Evolutionary conservation across 2,113 vertebrate species (phyloP), one percentile per base, ranked within the genome.

Genomic region (Campylorhamphus procurvoides): DNA sequence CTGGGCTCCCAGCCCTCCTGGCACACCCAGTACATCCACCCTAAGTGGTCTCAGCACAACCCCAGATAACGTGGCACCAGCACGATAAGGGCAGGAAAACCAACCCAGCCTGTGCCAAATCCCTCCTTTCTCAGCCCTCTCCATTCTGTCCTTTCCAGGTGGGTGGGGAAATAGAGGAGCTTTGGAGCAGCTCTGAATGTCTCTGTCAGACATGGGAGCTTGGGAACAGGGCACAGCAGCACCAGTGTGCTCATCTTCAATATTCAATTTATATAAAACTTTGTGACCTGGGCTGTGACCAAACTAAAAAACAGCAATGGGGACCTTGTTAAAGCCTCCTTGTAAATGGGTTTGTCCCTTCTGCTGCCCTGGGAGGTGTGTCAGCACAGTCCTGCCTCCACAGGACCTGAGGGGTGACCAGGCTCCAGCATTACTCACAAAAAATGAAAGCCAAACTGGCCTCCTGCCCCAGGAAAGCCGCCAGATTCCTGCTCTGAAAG

Each of bases 401-500:
- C 3, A 39, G 85, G 55, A 77, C 50, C 82, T 6, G 2, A 39
- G 3, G 86, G 77, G 80, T 89, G 66, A 94, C 62, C 25, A 23
- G 31, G 66, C 27, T 92, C 72, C 15, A 39, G 87, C 31, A 84
- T 95, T 84, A 16, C 78, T 91, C 89, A 58, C 46, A 37, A 1
- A 23, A 78, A 89, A 39, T 19, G 10, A 29, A 77, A 97, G 84
- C 84, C 95, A 84, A 87, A 62, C 84, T 87, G 85, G 94, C 83
- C 42, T 94, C 50, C 63, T 77, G 94, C 87, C 84, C 71, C 49
- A 76, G 93, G 91, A 95, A 87, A 24, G 53, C 33, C 0, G 42
- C 95, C 95, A 96, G 85, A 50, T 93, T 85, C 77, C 85, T 80
- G 85, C 78, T 96, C 82, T 37, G 67, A 44, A 62, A 94, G 94